A percentile compares a stretch with the other conserved stretches of the same genome.
Conservation (phyloP, 2,888 invertebrate genomes). For the Tetramorium bicarinatum region DNA sequence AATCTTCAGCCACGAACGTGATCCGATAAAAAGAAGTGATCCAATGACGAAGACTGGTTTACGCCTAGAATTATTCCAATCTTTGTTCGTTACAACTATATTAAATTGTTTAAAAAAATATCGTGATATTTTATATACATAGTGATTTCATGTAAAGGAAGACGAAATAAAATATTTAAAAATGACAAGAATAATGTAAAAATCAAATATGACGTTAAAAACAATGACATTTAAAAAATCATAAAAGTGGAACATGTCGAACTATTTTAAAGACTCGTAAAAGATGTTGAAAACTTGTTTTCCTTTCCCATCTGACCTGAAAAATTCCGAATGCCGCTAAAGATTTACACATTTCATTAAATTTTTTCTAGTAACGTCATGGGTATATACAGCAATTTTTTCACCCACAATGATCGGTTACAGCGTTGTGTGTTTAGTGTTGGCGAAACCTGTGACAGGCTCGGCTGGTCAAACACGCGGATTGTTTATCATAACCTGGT, state of each 20-base stretch:
- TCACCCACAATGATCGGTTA: not conserved
- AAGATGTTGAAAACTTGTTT: not conserved
- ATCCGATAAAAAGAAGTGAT: slow-evolving; percentile 14
- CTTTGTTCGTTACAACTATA: not conserved
- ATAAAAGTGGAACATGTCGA: not conserved
- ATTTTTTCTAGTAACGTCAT: slow-evolving; percentile 1
- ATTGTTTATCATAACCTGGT: slow-evolving; percentile 77
- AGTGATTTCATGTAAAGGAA: not conserved
- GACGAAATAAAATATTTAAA: not conserved
- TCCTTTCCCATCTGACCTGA: not conserved
- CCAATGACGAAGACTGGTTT: not conserved
- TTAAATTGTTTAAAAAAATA: not conserved
- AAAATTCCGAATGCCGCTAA: not conserved
- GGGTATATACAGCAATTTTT: not conserved
- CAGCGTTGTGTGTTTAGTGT: slow-evolving; percentile 27
- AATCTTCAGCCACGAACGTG: slow-evolving; percentile 22
- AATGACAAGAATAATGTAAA: not conserved
- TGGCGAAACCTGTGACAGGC: slow-evolving; percentile 41
- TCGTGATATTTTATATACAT: not conserved
- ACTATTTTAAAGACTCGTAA: not conserved
- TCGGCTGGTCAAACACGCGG: slow-evolving; percentile 67
- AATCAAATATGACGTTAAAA: not conserved
- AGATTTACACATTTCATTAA: not conserved
- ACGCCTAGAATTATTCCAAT: not conserved
- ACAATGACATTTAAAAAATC: not conserved